These are phyloP conservation scores for Procambarus clarkii DNA, from an alignment of 1,140 invertebrate species.

Conservation along the genomic window DNA sequence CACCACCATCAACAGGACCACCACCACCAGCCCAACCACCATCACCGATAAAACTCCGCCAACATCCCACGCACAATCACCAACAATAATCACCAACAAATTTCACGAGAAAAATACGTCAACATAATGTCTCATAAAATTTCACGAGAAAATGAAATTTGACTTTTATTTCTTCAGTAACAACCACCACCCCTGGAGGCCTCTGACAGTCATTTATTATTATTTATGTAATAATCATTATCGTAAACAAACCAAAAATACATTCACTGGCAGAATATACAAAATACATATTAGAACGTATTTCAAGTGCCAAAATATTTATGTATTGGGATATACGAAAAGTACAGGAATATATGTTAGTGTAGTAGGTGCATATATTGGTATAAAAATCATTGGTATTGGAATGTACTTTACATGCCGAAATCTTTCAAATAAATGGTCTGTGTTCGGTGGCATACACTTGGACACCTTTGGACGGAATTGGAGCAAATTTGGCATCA, in stretches of 20 bases:
- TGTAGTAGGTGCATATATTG: no score
- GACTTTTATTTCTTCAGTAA: not conserved
- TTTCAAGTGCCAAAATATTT: no score
- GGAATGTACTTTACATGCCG: no score
- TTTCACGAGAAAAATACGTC: not conserved
- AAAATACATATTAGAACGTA: no score
- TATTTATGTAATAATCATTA: not conserved
- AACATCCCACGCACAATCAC: not conserved
- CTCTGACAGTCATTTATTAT: not conserved
- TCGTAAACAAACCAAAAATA: not conserved
- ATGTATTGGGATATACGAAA: no score
- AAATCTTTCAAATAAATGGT: no score
- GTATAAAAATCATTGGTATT: no score
- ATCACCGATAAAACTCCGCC: not conserved
- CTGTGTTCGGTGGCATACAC: no score
- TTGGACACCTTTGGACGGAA: no score
- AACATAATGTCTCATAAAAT: constrained; percentile 18
- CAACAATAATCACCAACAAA: not conserved
- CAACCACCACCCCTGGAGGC: not conserved
- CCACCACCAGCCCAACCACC: not conserved
- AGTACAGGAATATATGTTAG: no score
- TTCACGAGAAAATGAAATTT: constrained; percentile 17
- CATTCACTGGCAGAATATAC: no score
- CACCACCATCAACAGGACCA: not conserved
- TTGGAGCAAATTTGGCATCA: no score